Conservation (phyloP, 2,797 vertebrate species). For the Dendrocincla fuliginosa region DNA sequence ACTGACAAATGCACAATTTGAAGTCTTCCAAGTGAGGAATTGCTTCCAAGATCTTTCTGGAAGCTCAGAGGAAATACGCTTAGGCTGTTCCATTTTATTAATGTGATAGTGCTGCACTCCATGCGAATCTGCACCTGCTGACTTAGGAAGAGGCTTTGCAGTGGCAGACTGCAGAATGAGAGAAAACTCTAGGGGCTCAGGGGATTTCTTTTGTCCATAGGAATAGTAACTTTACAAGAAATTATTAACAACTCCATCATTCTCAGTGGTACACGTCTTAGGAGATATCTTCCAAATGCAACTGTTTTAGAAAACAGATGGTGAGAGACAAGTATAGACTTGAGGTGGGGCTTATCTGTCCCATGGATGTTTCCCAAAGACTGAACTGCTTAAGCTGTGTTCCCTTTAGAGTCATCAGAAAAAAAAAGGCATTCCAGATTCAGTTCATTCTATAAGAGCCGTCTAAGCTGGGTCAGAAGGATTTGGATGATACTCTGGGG, state of each 20-base stretch:
- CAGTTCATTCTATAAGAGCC: background rate
- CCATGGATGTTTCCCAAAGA: background rate
- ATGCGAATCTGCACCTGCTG: constrained; percentile 5
- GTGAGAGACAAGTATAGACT: background rate
- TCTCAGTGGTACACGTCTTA: background rate
- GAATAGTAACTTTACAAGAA: constrained; percentile 2
- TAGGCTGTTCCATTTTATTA: background rate
- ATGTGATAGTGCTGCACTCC: background rate
- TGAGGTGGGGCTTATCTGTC: background rate
- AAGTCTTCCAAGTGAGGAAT: background rate
- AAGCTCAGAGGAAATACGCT: constrained; percentile 11
- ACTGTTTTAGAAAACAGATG: background rate
- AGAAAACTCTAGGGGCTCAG: background rate
- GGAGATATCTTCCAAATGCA: constrained; percentile 18
- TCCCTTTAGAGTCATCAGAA: background rate
- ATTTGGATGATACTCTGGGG: background rate
- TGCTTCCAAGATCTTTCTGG: constrained; percentile 21
- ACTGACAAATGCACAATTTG: background rate
- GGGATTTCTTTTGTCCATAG: background rate
- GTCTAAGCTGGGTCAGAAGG: background rate
- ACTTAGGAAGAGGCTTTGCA: constrained; percentile 6
- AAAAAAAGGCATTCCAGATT: background rate
- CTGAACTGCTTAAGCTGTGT: background rate
- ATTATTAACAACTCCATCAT: background rate
- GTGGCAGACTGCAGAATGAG: background rate